Evolutionary conservation across 2,113 vertebrate genomes (phyloP), one percentile per base, ranked within the genome.

Genomic region (Trematocara zebra): DNA sequence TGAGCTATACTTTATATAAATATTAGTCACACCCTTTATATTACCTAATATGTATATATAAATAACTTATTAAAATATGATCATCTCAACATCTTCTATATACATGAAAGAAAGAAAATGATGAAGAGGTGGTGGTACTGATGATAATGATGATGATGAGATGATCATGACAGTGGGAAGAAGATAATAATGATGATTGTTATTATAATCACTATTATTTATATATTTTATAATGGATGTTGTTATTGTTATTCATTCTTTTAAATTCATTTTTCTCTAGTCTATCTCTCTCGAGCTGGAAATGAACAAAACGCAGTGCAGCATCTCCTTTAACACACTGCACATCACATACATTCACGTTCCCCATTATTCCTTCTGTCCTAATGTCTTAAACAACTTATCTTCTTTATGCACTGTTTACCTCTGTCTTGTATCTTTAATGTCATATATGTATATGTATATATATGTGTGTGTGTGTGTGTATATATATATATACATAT

Each of bases 51-150:
- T 64, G 17, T n/a, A 64, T 61, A 61, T 35, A 61, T 61, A 61
- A 61, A 61, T 11, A n/a, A n/a, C 57, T 61, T n/a, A n/a, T 61
- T 33, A 59, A 64, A n/a, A 61, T 61, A 64, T 35, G 59, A 64
- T 35, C 31, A 35, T 64, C 17, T 35, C 11, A 35, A 64, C 3
- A 35, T 11, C 9, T 35, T n/a, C 17, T n/a, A 7, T 64, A 11
- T 37, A 64, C 10, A 37, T 11, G 10, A n/a, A 64, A 64, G 9
- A 61, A 61, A 61, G 10, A 64, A 64, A n/a, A 64, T n/a, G 17
- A 64, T 35, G 10, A 64, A 11, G 31, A 64, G 59, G 18, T 37
- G 17, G 31, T 64, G 17, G 2, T 37, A 35, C 59, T 64, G 59
- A 64, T 11, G 59, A 11, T 64, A 64, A n/a, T 64, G 31, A 64